Evolutionary conservation across 2,797 vertebrate genomes (phyloP).

Genomic region (Parauchenoglanis ngamensis): DNA sequence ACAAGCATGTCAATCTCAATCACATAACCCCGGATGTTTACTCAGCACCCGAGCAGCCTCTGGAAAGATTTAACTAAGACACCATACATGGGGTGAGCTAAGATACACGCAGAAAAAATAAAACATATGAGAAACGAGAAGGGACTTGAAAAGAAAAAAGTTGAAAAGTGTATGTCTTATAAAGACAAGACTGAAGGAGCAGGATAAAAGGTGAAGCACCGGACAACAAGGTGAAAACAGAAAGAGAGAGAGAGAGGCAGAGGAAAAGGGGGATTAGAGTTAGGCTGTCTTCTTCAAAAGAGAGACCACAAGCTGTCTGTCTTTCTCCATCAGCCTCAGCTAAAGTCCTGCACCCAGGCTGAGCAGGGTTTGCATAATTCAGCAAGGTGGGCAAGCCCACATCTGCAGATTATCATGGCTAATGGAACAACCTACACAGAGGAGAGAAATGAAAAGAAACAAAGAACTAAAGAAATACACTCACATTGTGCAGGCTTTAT

Average conservation of each 20-base stretch:
- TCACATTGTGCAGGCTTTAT: conserved; percentile 33
- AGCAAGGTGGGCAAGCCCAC: conserved; percentile 69
- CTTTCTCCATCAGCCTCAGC: conserved; percentile 66
- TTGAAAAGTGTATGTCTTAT: background rate
- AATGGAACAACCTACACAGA: conserved; percentile 52
- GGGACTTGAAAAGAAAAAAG: background rate
- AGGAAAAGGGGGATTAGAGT: conserved; percentile 13
- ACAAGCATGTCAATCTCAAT: conserved; percentile 30
- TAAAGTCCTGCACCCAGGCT: conserved; percentile 68
- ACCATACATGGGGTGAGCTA: conserved; percentile 11
- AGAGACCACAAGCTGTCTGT: conserved; percentile 73
- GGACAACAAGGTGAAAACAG: conserved; percentile 28
- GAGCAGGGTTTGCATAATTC: conserved; percentile 66
- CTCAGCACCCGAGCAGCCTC: background rate
- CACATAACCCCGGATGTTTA: conserved; percentile 4
- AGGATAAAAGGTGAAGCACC: conserved; percentile 26
- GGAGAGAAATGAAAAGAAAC: conserved; percentile 33
- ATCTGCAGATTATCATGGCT: conserved; percentile 68
- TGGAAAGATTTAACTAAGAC: conserved; percentile 27
- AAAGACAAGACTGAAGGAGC: conserved; percentile 21
- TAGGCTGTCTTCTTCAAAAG: conserved; percentile 62
- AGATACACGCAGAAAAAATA: conserved; percentile 14
- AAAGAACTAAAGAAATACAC: conserved; percentile 43
- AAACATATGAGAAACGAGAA: conserved; percentile 12
- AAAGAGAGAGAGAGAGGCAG: conserved; percentile 29